Evolutionary conservation across 2,888 invertebrate species (phyloP).

Genomic region (Eudemis profundana): DNA sequence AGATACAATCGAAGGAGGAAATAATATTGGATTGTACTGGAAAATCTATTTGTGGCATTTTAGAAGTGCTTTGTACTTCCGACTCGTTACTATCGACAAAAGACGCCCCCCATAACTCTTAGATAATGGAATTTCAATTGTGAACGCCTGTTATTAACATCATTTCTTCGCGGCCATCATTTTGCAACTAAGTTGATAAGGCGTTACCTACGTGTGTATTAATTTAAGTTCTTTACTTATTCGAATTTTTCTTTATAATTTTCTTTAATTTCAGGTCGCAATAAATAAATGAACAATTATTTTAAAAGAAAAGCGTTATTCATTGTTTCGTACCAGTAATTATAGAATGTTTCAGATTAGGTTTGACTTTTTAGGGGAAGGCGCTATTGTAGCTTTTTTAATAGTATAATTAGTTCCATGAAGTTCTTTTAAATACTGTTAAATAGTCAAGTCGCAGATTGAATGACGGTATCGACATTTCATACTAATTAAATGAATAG

Average conservation of each 20-base stretch:
- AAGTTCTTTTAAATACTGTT: too few species aligned
- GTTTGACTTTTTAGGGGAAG: too few species aligned
- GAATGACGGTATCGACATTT: too few species aligned
- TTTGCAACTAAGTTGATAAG: slow-evolving; percentile 4
- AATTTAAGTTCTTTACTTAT: not conserved
- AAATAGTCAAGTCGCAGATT: too few species aligned
- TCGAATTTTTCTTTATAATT: too few species aligned
- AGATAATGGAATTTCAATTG: slow-evolving; percentile 21
- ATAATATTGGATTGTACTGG: slow-evolving; percentile 52
- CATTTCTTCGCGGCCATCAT: slow-evolving; percentile 1
- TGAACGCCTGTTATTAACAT: slow-evolving; percentile 38
- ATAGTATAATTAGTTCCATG: too few species aligned
- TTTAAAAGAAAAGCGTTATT: too few species aligned
- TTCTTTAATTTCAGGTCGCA: too few species aligned
- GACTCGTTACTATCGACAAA: slow-evolving; percentile 10
- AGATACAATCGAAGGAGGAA: slow-evolving; percentile 65
- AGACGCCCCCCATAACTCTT: slow-evolving; percentile 12
- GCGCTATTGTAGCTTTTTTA: too few species aligned
- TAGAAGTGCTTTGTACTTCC: slow-evolving; percentile 36
- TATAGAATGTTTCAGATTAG: not conserved
- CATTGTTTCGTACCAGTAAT: too few species aligned
- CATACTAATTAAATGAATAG: not conserved
- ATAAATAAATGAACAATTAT: too few species aligned
- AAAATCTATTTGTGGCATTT: slow-evolving; percentile 44
- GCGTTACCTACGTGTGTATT: slow-evolving; percentile 18